These are phyloP conservation scores for Rhorus exstirpatorius DNA, from an alignment of 2,888 invertebrate species.

Conservation along the genomic window DNA sequence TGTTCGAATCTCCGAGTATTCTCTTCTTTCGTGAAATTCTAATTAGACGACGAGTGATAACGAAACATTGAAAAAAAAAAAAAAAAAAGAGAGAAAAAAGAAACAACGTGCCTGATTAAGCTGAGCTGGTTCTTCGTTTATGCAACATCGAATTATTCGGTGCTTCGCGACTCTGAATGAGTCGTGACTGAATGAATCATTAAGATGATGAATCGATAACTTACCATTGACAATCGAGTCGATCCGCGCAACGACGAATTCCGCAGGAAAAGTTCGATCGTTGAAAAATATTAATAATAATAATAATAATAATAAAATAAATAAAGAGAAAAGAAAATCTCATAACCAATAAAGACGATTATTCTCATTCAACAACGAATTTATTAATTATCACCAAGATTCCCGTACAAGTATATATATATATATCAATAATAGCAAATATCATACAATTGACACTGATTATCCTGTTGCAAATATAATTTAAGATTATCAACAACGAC, in stretches of 20 bases:
- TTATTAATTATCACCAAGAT: conserved; percentile 42
- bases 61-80: not conserved
- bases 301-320: not conserved
- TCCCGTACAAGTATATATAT: conserved; percentile 45
- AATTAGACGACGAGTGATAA: not conserved
- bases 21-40: not conserved
- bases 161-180: not conserved
- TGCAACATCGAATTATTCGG: conserved; percentile 29
- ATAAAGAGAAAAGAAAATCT: conserved; percentile 14
- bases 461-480: conserved; percentile 42
- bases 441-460: conserved; percentile 57
- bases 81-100: not conserved
- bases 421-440: conserved; percentile 61
- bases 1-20: conserved; percentile 3
- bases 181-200: conserved; percentile 24
- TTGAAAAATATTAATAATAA: conserved; percentile 6
- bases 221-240: conserved; percentile 61
- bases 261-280: not conserved
- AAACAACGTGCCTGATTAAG: conserved; percentile 8
- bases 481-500: conserved; percentile 1
- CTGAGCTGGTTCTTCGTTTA: not conserved
- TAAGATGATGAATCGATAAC: conserved; percentile 31
- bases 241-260: conserved; percentile 41
- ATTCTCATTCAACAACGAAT: conserved; percentile 64
- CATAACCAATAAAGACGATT: conserved; percentile 61